Base-by-base conservation (phyloP, 2,113 vertebrate genomes). In the Mugil cephalus region DNA sequence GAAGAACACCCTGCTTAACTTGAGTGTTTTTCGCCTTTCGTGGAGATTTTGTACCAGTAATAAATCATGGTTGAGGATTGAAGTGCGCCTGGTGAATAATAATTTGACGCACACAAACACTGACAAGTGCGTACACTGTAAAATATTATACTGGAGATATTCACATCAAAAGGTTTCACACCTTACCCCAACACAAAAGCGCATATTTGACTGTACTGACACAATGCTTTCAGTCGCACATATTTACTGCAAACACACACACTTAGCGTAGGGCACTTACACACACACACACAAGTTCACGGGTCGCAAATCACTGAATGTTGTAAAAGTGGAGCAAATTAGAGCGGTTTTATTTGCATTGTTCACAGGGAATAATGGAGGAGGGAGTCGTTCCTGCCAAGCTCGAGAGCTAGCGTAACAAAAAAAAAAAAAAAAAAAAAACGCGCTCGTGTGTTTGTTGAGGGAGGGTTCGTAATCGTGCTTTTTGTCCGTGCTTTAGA, bases 301-400 rank as follows among this genome's bases (percentile, higher is more conserved):
- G 82, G 74, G 72, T 74, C 65, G 80, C 78, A 84, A 85, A 86
- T 89, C 77, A 81, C 61, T 63, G 47, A 69, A 67, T 7, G 48
- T 51, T 84, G 77, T 88, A 79, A 80, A 83, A 86, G 71, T 78
- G 47, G 59, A 87, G 67, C 84, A 89, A 90, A 89, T 89, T 77
- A 77, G 47, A 63, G 55, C 46, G 4, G 19, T 83, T 84, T 88
- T 89, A 86, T 89, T 89, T 84, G 78, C 67, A 77, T 85, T 88
- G 80, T 89, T 89, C 83, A 77, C 84, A 69, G 69, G 62, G 70
- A 84, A 75, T 83, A 69, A 82, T 84, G 21, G 77, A 66, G 40
- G 47, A 73, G 34, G 43, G 62, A 61, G 68, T n/a, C 7, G 18
- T 34, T 51, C 15, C 79, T 85, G 82, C 86, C 82, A 82, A 83